These are phyloP conservation scores for Lasioglossum marginatum DNA, from an alignment of 2,888 invertebrate genomes.

Conservation along the genomic window DNA sequence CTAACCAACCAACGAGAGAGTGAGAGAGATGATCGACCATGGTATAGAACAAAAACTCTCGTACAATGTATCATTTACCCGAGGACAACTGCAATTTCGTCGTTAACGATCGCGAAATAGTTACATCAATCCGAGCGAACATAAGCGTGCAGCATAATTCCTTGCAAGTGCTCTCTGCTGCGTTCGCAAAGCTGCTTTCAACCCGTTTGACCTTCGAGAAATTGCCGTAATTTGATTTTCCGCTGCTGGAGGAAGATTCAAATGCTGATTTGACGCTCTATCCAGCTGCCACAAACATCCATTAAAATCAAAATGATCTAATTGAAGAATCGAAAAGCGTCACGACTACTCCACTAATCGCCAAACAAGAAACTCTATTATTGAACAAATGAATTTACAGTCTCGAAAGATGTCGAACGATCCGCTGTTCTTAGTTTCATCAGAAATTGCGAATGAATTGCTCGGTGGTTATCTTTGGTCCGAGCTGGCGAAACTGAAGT, in stretches of 20 bases:
- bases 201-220: background rate
- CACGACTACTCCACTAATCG: background rate
- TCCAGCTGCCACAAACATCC: too few species aligned
- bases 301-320: too few species aligned
- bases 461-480: background rate
- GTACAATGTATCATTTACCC: background rate
- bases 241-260: background rate
- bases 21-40: background rate
- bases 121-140: background rate
- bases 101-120: background rate
- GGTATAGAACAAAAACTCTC: background rate
- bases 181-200: background rate
- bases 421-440: background rate
- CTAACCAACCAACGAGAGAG: background rate
- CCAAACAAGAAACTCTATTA: background rate
- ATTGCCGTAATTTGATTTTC: background rate
- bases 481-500: background rate
- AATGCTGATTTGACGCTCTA: background rate
- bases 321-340: too few species aligned
- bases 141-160: background rate
- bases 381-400: background rate
- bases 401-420: background rate
- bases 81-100: background rate
- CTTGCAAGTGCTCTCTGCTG: background rate
- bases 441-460: background rate